Conservation (phyloP, 2,888 invertebrate species). For the Galerucella pusilla region DNA sequence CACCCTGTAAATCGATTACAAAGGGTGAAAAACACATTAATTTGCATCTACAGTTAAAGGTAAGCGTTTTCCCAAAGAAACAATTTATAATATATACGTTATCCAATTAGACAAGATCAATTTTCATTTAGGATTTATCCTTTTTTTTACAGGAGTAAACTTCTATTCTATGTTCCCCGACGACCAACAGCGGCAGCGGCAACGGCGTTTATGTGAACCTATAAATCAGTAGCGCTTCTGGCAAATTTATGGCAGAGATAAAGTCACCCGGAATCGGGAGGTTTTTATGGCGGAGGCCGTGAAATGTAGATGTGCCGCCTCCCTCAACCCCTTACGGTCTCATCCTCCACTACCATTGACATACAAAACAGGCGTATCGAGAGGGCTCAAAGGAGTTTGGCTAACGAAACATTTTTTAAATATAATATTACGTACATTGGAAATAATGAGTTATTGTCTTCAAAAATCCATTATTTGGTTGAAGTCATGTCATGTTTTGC, state of each 20-base stretch:
- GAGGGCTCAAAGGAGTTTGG: neutral
- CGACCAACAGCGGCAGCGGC: conserved; percentile 20
- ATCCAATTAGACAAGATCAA: conserved; percentile 6
- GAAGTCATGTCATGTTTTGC: too few species aligned
- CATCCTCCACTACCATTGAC: conserved; percentile 39
- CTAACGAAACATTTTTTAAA: neutral
- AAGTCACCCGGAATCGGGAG: conserved; percentile 66
- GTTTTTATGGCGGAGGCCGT: conserved; percentile 66
- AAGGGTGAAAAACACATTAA: too few species aligned
- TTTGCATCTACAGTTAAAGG: too few species aligned
- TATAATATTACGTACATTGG: neutral
- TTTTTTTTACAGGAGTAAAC: conserved; percentile 13
- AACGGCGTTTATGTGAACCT: conserved; percentile 64
- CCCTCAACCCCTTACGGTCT: conserved; percentile 38
- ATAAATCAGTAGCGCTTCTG: conserved; percentile 67
- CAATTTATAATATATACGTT: neutral
- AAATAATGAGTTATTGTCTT: conserved; percentile 16
- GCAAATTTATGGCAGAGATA: conserved; percentile 67
- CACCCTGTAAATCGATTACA: too few species aligned
- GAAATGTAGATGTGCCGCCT: conserved; percentile 60
- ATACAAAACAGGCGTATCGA: conserved; percentile 15
- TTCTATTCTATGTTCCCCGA: conserved; percentile 22
- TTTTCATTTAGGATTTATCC: conserved; percentile 22
- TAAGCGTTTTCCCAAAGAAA: too few species aligned
- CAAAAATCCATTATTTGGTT: neutral